Evolutionary conservation across 2,113 vertebrate species (phyloP).

Genomic region (Chamaea fasciata): DNA sequence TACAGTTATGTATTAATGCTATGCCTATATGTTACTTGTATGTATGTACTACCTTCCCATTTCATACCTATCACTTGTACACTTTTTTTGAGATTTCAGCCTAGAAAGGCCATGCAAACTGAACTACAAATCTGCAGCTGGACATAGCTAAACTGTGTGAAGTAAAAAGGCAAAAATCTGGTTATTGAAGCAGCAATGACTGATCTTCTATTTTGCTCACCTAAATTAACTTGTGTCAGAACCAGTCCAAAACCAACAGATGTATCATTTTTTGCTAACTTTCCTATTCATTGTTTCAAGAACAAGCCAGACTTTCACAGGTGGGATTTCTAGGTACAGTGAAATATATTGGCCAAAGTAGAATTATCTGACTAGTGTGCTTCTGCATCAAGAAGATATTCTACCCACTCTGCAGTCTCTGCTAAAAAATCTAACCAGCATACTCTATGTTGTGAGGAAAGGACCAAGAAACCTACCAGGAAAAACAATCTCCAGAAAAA

Average conservation of each 20-base stretch:
- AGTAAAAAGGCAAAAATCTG: background rate
- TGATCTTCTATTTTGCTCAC: background rate
- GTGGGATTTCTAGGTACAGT: background rate
- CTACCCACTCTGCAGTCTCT: background rate
- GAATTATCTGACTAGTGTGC: fast-evolving
- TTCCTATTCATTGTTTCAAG: background rate
- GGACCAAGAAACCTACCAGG: background rate
- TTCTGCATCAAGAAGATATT: background rate
- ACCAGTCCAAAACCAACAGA: background rate
- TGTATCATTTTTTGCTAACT: background rate
- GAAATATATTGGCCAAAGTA: background rate
- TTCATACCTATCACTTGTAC: background rate
- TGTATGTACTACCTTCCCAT: background rate
- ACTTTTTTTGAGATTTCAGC: background rate
- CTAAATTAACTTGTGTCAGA: background rate
- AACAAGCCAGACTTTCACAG: background rate
- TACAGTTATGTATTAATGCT: background rate
- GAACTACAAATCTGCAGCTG: background rate
- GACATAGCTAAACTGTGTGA: background rate
- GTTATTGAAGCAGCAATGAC: background rate
- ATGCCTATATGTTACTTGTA: background rate
- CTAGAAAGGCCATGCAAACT: background rate
- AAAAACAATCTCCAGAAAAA: background rate
- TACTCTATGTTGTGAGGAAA: background rate
- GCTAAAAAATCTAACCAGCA: background rate